Evolutionary conservation across 2,113 vertebrate genomes (phyloP), one percentile per base, ranked within the genome.

Genomic region (Rana temporaria): DNA sequence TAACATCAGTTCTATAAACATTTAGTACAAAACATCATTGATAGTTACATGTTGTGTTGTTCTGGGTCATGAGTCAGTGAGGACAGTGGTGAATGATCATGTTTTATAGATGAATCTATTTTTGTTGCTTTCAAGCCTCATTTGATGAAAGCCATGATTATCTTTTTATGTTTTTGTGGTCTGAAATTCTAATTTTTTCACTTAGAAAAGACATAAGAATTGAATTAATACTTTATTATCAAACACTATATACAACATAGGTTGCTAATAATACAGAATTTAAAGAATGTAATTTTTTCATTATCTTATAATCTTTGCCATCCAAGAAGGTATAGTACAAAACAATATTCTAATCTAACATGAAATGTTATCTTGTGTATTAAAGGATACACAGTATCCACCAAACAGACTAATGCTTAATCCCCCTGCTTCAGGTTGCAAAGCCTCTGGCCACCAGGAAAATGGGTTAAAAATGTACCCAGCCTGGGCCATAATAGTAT

Each of bases 181-280:
- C 95, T 93, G 94, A 97, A 95, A 95, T 93, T 94, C 93, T 96
- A 95, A 92, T 94, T 90, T 96, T 91, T 93, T 96, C 90, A 92
- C 91, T 97, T 97, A 96, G 93, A 98, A 98, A 99, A 99, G 95
- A 97, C 95, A 95, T 96, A 97, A 95, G 95, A 98, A 98, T 96
- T 96, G 97, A 99, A 98, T 99, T 93, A 99, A 98, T 97, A 97
- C 93, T 97, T 98, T 98, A 97, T 97, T 99, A 99, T 99, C 97
- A 99, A 99, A 99, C 96, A 99, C 94, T 99, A 99, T 99, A 95
- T 99, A 99, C 98, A 99, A 96, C 96, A 97, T 94, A 96, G 92
- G 87, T 93, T 92, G 90, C 94, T 94, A 95, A 94, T 94, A 95
- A 94, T 95, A 95, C 94, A 95, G 93, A 94, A 93, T 95, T 94